Conservation (phyloP, 2,888 invertebrate species). For the Asteroscopus sphinx region DNA sequence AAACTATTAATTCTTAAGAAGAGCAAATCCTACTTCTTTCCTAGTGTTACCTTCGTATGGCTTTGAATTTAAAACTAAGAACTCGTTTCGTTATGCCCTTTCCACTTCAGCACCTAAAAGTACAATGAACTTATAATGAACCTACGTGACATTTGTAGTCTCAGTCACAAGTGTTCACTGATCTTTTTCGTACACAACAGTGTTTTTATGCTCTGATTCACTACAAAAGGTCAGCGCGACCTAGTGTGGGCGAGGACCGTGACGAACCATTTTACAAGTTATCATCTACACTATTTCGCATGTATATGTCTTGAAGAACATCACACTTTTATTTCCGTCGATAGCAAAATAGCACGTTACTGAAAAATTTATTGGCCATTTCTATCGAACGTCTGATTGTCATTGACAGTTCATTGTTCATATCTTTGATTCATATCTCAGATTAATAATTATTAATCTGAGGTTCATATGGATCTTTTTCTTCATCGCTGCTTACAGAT, state of each 20-base stretch:
- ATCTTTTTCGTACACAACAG: conserved; percentile 59
- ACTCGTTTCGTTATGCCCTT: conserved; percentile 26
- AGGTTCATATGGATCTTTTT: no score
- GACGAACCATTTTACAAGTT: conserved; percentile 29
- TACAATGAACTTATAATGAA: conserved; percentile 33
- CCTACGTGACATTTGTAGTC: conserved; percentile 42
- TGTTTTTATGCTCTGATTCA: conserved; percentile 65
- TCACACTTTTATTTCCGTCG: no score
- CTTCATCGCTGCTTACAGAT: no score
- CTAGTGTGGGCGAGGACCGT: conserved; percentile 23
- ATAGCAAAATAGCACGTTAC: no score
- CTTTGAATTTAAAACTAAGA: not conserved
- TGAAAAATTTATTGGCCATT: no score
- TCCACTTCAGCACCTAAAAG: conserved; percentile 21
- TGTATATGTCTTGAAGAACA: no score
- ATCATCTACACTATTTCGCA: conserved; percentile 10
- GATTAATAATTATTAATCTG: no score
- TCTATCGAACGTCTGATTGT: no score
- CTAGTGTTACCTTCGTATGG: not conserved
- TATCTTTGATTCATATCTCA: no score
- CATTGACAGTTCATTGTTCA: no score
- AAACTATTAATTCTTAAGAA: no score
- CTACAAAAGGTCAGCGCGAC: conserved; percentile 58
- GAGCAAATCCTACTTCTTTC: no score
- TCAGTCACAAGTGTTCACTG: conserved; percentile 37